phyloP scores from a whole-genome alignment of 37 sponge, comb jelly and placozoan species.

The Agelas oroides region DNA sequence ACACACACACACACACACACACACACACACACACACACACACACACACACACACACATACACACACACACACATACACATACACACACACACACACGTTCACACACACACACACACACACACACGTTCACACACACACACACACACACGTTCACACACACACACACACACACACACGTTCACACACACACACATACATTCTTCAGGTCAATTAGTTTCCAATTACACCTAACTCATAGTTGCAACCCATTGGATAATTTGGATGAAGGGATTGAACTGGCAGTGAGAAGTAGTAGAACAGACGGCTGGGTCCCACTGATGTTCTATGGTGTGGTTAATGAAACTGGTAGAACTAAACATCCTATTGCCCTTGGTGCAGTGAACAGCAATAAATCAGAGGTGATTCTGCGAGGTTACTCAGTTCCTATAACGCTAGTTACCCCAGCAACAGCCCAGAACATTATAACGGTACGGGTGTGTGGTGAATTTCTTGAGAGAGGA shows the following conservation, averaged over 20 bases:
- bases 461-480: not conserved
- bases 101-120: slow-evolving; percentile 3
- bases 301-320: not conserved
- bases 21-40: no score
- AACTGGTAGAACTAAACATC: not conserved
- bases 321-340: not conserved
- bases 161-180: not conserved
- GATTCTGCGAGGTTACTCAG: slow-evolving; percentile 4
- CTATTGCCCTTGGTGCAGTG: not conserved
- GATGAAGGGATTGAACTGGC: slow-evolving; percentile 18
- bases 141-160: not conserved
- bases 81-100: not conserved
- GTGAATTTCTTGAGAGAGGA: not conserved
- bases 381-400: not conserved
- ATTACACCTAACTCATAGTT: not conserved
- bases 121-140: not conserved
- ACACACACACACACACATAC: not conserved
- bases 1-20: no score
- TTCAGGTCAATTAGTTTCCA: not conserved
- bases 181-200: not conserved
- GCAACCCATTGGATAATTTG: not conserved
- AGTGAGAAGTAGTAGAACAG: not conserved
- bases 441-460: not conserved
- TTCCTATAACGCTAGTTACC: not conserved
- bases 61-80: no score